Percentiles rank a stretch among this genome's conserved stretches.
phyloP scores from a whole-genome alignment of 2,113 vertebrate genomes.

The Mus pahari region DNA sequence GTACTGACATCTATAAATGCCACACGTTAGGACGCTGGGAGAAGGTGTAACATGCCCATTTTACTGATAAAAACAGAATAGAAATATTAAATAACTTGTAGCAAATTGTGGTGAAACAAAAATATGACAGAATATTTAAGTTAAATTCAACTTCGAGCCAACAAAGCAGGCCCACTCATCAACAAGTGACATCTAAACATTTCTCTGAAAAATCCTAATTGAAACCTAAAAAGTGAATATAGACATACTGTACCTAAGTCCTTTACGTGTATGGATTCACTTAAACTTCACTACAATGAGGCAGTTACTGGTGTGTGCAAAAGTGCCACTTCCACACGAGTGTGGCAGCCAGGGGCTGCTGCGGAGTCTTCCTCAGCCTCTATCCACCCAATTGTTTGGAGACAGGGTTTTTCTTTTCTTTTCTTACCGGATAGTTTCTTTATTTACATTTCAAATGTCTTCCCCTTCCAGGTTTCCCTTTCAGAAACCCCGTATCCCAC shows the following conservation, averaged over 20 bases:
- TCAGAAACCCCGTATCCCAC: too few species aligned
- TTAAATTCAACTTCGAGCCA: background rate
- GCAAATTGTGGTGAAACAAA: background rate
- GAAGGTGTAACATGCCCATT: background rate
- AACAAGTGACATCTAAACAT: background rate
- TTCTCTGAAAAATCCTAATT: background rate
- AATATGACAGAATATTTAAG: background rate
- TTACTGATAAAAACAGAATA: slow-evolving; percentile 45
- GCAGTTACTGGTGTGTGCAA: background rate
- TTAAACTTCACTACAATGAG: background rate
- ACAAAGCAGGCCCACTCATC: background rate
- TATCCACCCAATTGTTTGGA: background rate
- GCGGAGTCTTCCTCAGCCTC: background rate
- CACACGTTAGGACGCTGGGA: background rate
- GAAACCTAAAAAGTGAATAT: background rate
- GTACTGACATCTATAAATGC: background rate
- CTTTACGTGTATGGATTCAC: background rate
- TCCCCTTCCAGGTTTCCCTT: too few species aligned
- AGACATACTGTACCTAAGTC: background rate
- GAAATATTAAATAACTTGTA: slow-evolving; percentile 33
- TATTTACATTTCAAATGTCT: too few species aligned
- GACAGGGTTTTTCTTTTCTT: background rate
- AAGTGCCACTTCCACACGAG: background rate
- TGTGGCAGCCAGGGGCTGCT: background rate
- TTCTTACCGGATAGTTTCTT: too few species aligned